Base-by-base conservation (phyloP, 2,888 invertebrate species). In the Philaethria dido region DNA sequence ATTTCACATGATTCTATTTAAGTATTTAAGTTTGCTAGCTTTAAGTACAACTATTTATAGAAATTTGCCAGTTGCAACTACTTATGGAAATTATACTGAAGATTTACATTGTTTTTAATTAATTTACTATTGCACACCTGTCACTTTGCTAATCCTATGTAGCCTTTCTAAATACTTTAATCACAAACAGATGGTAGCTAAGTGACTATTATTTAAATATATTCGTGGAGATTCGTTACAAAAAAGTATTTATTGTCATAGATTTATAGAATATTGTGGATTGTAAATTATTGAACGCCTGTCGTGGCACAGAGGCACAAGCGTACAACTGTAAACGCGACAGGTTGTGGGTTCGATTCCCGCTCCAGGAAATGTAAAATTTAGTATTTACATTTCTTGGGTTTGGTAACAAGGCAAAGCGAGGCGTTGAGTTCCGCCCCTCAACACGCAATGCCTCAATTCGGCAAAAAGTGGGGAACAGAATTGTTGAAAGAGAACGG, bases 91-190 rank as follows among this genome's bases (percentile, higher is more conserved):
- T 29, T 3, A n/a, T 16, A 52, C 2, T 9, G 8, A 42, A 57
- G 68, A 36, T 60, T 64, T 66, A 60, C 62, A 73, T 78, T 78
- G 76, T 80, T 74, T 63, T 68, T 59, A 71, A 54, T 14, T 79
- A 78, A 80, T 79, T 79, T 71, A 9, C 69, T 69, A 79, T 83
- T 81, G 84, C 82, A 84, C 84, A 86, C 84, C 84, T 84, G 83
- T 79, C 75, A 71, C 77, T 77, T 70, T 48, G 55, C 47, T 52
- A 45, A 66, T 62, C 55, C 55, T 33, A 55, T 44, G 62, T 29
- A 50, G 9, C n/a, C 9, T 3, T 29, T 9, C 25, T 16, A 29
- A 29, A 20, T 47, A 42, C 29, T 39, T 64, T 14, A 45, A 60
- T 36, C 20, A 48, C 39, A 59, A 63, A 63, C 67, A 63, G 67